Percentiles rank a stretch among this genome's conserved stretches.
Evolutionary conservation across 2,113 vertebrate species (phyloP).

Genomic region (Colistium nudipinnis): DNA sequence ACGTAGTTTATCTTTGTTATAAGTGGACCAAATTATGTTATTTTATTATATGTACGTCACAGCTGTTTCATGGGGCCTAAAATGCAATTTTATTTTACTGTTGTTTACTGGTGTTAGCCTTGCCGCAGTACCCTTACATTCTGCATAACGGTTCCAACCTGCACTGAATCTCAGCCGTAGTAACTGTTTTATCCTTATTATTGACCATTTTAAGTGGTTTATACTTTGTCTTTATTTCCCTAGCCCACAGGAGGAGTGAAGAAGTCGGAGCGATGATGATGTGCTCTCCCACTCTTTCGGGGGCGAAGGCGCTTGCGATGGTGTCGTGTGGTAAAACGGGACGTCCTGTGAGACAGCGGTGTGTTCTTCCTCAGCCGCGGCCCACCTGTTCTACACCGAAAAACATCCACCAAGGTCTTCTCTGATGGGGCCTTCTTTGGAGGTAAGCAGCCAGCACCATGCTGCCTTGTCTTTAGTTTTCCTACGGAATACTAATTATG

Average conservation of each 20-base stretch:
- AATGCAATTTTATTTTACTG: too few species aligned
- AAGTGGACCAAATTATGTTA: too few species aligned
- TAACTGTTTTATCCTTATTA: too few species aligned
- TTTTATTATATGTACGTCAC: neutral
- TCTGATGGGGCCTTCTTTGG: conserved; percentile 35
- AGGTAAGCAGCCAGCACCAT: conserved; percentile 28
- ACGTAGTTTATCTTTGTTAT: neutral
- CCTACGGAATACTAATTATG: conserved; percentile 67
- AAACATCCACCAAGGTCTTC: neutral
- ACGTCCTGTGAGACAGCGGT: neutral
- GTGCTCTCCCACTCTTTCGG: conserved; percentile 19
- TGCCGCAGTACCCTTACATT: too few species aligned
- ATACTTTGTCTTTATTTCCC: neutral
- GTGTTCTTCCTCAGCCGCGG: conserved; percentile 6
- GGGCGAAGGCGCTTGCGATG: conserved; percentile 9
- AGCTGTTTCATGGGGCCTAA: neutral
- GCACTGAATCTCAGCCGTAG: too few species aligned
- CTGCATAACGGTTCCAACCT: too few species aligned
- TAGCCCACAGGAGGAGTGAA: conserved; percentile 30
- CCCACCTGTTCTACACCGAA: conserved; percentile 9
- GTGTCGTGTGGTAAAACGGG: neutral
- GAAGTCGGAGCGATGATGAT: conserved; percentile 20
- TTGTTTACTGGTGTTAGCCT: too few species aligned
- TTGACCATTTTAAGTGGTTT: too few species aligned
- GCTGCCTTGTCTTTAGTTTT: conserved; percentile 40